phyloP scores from a whole-genome alignment of 1,140 invertebrate genomes.

The Chelonus insularis region DNA sequence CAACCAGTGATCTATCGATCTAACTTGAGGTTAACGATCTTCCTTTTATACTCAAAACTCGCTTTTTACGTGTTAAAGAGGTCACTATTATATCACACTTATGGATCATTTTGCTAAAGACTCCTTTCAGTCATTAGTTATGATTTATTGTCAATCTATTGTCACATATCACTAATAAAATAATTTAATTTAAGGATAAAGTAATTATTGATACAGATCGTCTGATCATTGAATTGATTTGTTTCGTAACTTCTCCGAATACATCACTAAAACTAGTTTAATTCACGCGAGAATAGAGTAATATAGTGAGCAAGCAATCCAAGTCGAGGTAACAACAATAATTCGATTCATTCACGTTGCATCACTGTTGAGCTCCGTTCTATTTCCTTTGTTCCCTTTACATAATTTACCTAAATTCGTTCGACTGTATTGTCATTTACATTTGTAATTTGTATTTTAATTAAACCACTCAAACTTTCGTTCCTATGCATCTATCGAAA shows the following conservation, averaged over 20 bases:
- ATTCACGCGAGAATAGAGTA: not conserved
- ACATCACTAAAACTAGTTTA: too few species aligned
- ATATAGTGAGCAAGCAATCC: not conserved
- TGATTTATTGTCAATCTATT: too few species aligned
- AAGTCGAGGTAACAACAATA: slow-evolving; percentile 12
- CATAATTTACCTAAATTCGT: slow-evolving; percentile 30
- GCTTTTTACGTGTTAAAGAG: too few species aligned
- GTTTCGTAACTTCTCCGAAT: too few species aligned
- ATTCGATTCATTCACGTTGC: slow-evolving; percentile 5
- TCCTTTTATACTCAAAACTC: not conserved
- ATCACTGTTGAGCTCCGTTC: not conserved
- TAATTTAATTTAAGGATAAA: slow-evolving; percentile 9
- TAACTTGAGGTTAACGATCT: slow-evolving; percentile 31
- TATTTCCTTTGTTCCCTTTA: slow-evolving; percentile 30
- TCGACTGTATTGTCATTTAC: slow-evolving; percentile 29
- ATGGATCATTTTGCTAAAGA: too few species aligned
- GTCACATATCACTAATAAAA: not conserved
- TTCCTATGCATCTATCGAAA: slow-evolving; percentile 13
- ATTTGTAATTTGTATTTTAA: slow-evolving; percentile 37
- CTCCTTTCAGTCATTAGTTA: too few species aligned
- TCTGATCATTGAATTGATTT: not conserved
- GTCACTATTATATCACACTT: too few species aligned
- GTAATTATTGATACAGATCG: not conserved
- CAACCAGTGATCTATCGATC: slow-evolving; percentile 32
- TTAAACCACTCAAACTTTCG: slow-evolving; percentile 33